Evolutionary conservation across 1,140 invertebrate genomes (phyloP), one percentile per base, ranked within the genome.

Genomic region (Nylanderia fulva): DNA sequence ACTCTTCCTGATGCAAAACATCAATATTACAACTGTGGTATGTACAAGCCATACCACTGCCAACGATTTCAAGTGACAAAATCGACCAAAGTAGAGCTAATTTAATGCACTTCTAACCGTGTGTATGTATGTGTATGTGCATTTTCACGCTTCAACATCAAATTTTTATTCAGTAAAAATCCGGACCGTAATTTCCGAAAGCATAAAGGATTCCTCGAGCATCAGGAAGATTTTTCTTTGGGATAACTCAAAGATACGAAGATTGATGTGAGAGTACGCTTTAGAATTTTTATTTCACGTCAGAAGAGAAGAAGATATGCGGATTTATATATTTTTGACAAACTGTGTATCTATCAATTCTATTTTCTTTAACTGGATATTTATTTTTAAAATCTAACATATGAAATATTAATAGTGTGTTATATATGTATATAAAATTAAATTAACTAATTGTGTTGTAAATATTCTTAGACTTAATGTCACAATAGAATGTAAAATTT

Each of bases 1-100:
- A 48, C 56, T 42, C 39, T 29, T 33, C n/a, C 27, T n/a, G 42
- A 56, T 27, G 13, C 39, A 54, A 86, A 68, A 24, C 39, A 36
- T n/a, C n/a, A n/a, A n/a, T n/a, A n/a, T n/a, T 8, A n/a, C 69
- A 77, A 21, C 54, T 18, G 11, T 33, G 33, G 33, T 29, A 39
- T n/a, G 54, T 63, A 82, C 13, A 27, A 33, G 15, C 21, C 42
- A 68, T 54, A n/a, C 42, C 15, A 66, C 21, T 15, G 27, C 24
- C 21, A 63, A n/a, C 21, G 42, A 86, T 82, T 87, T 71, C 24
- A 42, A 63, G 77, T 71, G 36, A 72, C 66, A 82, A 84, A 76
- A 76, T 83, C 56, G 7, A 64, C 21, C 36, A 64, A 63, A 79
- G 60, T 54, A 29, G 8, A 80, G 6, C 66, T 85, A 36, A 86